Conservation (phyloP, 53 echinoderm and acorn worm genomes). For the Echinarachnius parma region DNA sequence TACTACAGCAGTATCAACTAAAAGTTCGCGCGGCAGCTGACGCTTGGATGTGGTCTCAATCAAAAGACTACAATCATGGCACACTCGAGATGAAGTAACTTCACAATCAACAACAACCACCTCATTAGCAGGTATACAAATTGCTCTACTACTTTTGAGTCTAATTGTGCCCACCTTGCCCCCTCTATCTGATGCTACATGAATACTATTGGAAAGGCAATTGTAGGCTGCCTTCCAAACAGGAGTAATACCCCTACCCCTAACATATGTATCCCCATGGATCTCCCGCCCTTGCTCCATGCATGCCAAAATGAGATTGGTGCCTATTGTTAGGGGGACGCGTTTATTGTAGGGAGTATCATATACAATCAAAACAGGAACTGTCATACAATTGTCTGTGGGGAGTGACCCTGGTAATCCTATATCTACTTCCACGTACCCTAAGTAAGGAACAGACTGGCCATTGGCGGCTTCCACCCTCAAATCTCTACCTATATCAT, state of each 20-base stretch:
- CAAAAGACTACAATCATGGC: no score
- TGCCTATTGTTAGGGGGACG: constrained; percentile 33
- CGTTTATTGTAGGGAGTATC: constrained; percentile 29
- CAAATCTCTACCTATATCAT: neutral
- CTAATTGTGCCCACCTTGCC: constrained; percentile 3
- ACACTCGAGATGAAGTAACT: no score
- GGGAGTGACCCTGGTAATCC: constrained; percentile 14
- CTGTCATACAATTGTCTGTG: no score
- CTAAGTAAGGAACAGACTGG: constrained; percentile 6
- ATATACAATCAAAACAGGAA: constrained; percentile 27
- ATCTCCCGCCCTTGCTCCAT: no score
- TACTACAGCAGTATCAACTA: neutral
- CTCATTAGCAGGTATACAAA: neutral
- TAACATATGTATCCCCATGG: no score
- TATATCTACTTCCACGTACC: constrained; percentile 15
- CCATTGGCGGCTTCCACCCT: constrained; percentile 31
- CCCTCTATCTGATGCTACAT: neutral
- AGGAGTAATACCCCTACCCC: no score
- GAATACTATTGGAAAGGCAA: neutral
- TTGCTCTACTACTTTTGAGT: neutral
- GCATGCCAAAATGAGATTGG: constrained; percentile 15
- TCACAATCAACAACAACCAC: neutral
- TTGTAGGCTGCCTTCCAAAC: neutral
- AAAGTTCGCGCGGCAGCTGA: neutral
- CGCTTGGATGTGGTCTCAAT: neutral